Conservation (phyloP, 2,113 vertebrate species). For the Bothrops jararaca region DNA sequence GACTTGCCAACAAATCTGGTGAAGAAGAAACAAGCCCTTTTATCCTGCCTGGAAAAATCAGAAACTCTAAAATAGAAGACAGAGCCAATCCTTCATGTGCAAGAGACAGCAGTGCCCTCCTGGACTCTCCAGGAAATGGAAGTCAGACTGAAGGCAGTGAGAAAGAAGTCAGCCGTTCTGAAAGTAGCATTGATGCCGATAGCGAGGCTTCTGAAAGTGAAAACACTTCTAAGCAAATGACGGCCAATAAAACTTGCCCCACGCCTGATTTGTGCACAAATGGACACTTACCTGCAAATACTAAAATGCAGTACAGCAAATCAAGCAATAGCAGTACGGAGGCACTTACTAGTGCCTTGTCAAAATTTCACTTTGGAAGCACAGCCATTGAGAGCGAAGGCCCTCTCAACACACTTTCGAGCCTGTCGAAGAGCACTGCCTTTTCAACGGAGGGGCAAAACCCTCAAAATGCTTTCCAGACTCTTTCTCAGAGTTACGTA, state of each 20-base stretch:
- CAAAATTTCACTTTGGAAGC: slow-evolving; percentile 76
- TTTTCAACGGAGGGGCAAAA: slow-evolving; percentile 60
- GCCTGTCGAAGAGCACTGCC: slow-evolving; percentile 46
- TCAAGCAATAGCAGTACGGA: slow-evolving; percentile 40
- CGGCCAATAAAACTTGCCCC: not conserved
- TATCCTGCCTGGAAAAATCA: slow-evolving; percentile 55
- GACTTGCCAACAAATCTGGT: slow-evolving; percentile 62
- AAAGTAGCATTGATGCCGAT: slow-evolving; percentile 92
- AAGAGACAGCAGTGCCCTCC: not conserved
- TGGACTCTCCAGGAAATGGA: slow-evolving; percentile 56
- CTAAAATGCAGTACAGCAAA: not conserved
- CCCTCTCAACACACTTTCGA: slow-evolving; percentile 15
- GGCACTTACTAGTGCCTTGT: slow-evolving; percentile 73
- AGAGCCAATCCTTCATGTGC: not conserved
- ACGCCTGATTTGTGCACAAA: not conserved
- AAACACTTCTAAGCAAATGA: slow-evolving; percentile 59
- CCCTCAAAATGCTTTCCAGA: slow-evolving; percentile 88
- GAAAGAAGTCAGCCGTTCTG: slow-evolving; percentile 79
- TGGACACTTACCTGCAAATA: slow-evolving; percentile 30
- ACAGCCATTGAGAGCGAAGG: slow-evolving; percentile 60
- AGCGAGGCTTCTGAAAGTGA: slow-evolving; percentile 92
- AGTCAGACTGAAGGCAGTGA: slow-evolving; percentile 88
- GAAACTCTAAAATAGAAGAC: slow-evolving; percentile 42
- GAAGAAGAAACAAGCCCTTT: slow-evolving; percentile 59
- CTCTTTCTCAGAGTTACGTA: slow-evolving; percentile 87